Evolutionary conservation across 2,113 vertebrate genomes (phyloP).

Genomic region (Perognathus longimembris): DNA sequence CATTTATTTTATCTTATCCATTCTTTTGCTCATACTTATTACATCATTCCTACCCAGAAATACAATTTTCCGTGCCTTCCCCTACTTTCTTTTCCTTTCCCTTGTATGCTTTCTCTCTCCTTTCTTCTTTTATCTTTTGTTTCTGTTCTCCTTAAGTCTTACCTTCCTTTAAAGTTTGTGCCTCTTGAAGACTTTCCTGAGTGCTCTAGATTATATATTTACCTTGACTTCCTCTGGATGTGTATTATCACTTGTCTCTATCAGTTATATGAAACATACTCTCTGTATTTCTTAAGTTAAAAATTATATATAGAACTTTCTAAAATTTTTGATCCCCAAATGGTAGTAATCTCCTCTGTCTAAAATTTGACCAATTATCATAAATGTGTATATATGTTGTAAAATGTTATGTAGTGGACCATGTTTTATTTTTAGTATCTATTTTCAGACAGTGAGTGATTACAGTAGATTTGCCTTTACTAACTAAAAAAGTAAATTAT

Average conservation of each 20-base stretch:
- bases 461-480: conserved; percentile 24
- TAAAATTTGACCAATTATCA: conserved; percentile 35
- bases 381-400: conserved; percentile 12
- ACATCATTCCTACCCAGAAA: not conserved
- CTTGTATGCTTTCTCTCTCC: not conserved
- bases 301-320: not conserved
- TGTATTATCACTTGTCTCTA: not conserved
- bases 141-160: not conserved
- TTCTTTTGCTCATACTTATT: conserved; percentile 42
- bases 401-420: not conserved
- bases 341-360: not conserved
- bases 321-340: not conserved
- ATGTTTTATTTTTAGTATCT: not conserved
- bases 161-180: not conserved
- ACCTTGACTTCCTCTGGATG: not conserved
- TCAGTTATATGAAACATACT: not conserved
- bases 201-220: not conserved
- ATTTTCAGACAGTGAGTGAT: not conserved
- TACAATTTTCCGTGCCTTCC: not conserved
- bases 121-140: not conserved
- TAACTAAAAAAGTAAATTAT: conserved; percentile 54
- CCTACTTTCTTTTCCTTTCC: not conserved
- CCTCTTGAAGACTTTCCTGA: conserved; percentile 8
- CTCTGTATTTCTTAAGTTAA: conserved; percentile 42
- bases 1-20: not conserved